Evolutionary conservation across 1,140 invertebrate genomes (phyloP).

Genomic region (Drosophila nikananu): DNA sequence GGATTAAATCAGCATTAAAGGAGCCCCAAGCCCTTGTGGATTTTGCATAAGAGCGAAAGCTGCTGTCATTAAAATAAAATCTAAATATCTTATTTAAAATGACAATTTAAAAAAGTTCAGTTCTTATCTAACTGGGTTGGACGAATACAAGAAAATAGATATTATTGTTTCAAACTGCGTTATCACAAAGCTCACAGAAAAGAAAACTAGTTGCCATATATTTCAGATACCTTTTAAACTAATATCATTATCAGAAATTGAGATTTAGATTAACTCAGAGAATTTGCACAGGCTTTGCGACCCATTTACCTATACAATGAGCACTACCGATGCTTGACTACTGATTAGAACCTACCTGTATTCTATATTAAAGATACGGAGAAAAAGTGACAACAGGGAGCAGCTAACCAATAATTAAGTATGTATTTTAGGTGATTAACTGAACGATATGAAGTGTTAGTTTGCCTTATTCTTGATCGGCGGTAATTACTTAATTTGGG

Average conservation of each 20-base stretch:
- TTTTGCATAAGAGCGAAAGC: not conserved
- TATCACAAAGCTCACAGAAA: not conserved
- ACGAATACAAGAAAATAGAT: not conserved
- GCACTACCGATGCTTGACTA: constrained; percentile 17
- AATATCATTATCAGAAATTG: too few species aligned
- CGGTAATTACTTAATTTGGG: constrained; percentile 41
- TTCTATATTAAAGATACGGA: not conserved
- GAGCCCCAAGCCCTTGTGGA: not conserved
- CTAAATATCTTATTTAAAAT: not conserved
- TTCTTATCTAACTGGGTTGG: not conserved
- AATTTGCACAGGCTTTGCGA: constrained; percentile 1
- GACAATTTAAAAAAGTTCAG: not conserved
- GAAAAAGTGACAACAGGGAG: constrained; percentile 5
- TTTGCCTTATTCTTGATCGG: constrained; percentile 11
- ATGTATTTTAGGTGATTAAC: not conserved
- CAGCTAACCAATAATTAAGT: not conserved
- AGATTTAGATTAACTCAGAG: not conserved
- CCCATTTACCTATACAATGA: constrained; percentile 10
- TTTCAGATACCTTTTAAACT: too few species aligned
- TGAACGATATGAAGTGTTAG: constrained; percentile 35
- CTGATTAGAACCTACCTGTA: constrained; percentile 12
- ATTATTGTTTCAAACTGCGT: not conserved
- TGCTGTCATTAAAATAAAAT: not conserved
- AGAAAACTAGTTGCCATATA: not conserved
- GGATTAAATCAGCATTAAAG: constrained; percentile 1